phyloP scores from a whole-genome alignment of 2,113 vertebrate genomes.

The Chaetops frenatus region DNA sequence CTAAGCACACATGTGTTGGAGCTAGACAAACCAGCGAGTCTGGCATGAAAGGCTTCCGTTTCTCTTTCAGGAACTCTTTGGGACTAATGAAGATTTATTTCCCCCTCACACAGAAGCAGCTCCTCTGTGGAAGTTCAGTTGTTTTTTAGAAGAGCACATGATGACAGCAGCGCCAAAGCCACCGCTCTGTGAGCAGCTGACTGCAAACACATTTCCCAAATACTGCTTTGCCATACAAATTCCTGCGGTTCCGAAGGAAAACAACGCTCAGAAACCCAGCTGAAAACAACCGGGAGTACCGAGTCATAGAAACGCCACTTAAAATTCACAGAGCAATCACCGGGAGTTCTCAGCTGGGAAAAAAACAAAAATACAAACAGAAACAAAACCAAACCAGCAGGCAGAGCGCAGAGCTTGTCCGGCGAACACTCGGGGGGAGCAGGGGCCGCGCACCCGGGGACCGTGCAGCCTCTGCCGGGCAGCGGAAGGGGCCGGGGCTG shows the following conservation, averaged over 20 bases:
- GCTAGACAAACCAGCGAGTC: not conserved
- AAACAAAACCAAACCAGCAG: not conserved
- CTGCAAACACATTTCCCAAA: not conserved
- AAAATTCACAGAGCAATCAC: not conserved
- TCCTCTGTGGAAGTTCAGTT: rapidly evolving
- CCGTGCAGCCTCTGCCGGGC: not conserved
- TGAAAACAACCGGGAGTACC: not conserved
- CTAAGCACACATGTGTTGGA: not conserved
- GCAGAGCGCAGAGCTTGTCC: not conserved
- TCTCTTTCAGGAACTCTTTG: not conserved
- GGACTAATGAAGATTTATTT: not conserved
- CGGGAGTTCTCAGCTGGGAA: rapidly evolving
- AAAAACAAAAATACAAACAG: rapidly evolving
- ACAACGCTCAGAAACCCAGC: not conserved
- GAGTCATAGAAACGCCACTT: not conserved
- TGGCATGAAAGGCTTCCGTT: not conserved
- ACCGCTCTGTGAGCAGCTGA: rapidly evolving
- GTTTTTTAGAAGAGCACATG: not conserved
- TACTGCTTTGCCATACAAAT: not conserved
- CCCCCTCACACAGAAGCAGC: not conserved
- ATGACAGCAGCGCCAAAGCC: not conserved
- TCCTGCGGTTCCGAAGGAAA: not conserved
- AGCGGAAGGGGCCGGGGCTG: not conserved
- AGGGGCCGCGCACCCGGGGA: not conserved
- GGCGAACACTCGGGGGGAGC: not conserved